Percentiles rank a stretch among this genome's conserved stretches.
These are phyloP conservation scores for Andrena chrysosceles DNA, from an alignment of 2,888 invertebrate species.

Conservation along the genomic window DNA sequence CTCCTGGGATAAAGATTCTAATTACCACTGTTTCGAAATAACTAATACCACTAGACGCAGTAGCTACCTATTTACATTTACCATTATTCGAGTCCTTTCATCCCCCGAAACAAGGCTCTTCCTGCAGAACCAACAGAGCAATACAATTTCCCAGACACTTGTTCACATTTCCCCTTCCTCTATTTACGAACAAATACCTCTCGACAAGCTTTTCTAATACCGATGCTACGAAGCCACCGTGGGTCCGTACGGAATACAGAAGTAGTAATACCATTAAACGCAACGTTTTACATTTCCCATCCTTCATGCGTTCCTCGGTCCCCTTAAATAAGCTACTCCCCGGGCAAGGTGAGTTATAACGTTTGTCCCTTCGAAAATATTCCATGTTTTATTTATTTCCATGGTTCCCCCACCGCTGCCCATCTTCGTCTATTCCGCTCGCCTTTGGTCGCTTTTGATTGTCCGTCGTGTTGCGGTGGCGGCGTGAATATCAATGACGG, in stretches of 20 bases:
- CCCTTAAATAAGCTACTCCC: slow-evolving; percentile 26
- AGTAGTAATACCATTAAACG: slow-evolving; percentile 27
- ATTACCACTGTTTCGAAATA: too few relatives aligned
- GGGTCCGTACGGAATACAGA: slow-evolving; percentile 12
- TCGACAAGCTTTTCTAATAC: background rate
- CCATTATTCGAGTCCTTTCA: too few relatives aligned
- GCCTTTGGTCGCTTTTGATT: slow-evolving; percentile 25
- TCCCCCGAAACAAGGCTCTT: too few relatives aligned
- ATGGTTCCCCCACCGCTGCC: background rate
- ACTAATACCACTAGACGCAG: too few relatives aligned
- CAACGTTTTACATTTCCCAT: slow-evolving; percentile 37
- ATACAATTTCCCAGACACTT: too few relatives aligned
- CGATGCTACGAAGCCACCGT: background rate
- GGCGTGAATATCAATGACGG: slow-evolving; percentile 30
- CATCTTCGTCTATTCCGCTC: slow-evolving; percentile 30
- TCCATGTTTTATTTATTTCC: slow-evolving; percentile 63
- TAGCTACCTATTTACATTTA: too few relatives aligned
- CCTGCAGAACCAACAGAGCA: too few relatives aligned
- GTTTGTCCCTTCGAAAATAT: slow-evolving; percentile 46
- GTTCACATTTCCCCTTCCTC: too few relatives aligned
- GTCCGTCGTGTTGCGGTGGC: slow-evolving; percentile 1
- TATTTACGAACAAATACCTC: background rate
- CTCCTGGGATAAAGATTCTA: too few relatives aligned
- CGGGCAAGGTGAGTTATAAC: slow-evolving; percentile 11
- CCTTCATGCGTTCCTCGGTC: slow-evolving; percentile 17